Evolutionary conservation across 2,113 vertebrate genomes (phyloP), one percentile per base, ranked within the genome.

Genomic region (Phaetusa simplex): DNA sequence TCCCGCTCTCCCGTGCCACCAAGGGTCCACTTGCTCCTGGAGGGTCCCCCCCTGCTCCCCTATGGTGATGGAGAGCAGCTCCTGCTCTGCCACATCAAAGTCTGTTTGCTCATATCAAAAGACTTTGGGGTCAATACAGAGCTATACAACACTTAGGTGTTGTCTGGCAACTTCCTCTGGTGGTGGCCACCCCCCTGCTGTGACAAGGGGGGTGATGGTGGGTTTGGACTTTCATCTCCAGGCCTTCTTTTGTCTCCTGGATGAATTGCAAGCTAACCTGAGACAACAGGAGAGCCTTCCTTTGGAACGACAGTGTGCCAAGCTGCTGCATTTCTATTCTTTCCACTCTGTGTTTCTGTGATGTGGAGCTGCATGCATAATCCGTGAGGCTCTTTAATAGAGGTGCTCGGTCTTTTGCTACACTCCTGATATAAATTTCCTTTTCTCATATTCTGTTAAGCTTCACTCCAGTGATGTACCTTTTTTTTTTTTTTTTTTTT

Each of bases 81-180:
- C 85, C 52, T 34, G 11, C 5, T 14, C 64, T 70, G 45, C 26
- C 78, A 86, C 88, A 86, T 96, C 92, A 95, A 96, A 96, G 96
- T 5, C 58, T 85, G 53, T 76, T 82, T 91, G 96, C 66, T 89
- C 83, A 82, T 87, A 95, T 93, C 94, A 94, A 97, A 96, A 85
- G 88, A 30, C 55, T 49, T 20, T 2, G 70, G 58, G 79, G 82
- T 92, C 93, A 94, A 67, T 86, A 30, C 2, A 1, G 72, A 82
- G 89, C 89, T 29, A 43, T 52, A n/a, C 88, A 79, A 78, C 96
- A 96, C 80, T 74, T 67, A 92, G 91, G 90, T 92, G 96, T 69
- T 71, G 88, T 89, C 86, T 85, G 83, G 64, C 67, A 64, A 47
- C 86, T 88, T 94, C 95, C 92, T 88, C 88, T 2, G 1, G 1